Evolutionary conservation across 2,888 invertebrate species (phyloP).

Genomic region (Spicauda simplicius): DNA sequence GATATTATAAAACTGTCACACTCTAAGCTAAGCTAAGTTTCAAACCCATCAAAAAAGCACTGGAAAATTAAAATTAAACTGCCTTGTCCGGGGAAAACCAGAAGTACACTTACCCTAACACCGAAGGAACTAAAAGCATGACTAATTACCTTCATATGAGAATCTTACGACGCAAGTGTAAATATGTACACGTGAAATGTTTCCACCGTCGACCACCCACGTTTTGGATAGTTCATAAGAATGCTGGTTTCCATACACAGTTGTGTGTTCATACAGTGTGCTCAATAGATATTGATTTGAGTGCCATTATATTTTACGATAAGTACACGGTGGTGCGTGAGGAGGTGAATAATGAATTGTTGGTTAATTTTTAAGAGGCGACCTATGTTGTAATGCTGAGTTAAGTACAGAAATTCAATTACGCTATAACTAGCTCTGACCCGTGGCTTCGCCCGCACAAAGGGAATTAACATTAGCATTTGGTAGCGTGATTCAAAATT

Average conservation of each 20-base stretch:
- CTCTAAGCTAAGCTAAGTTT: no score
- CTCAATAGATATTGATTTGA: conserved; percentile 1
- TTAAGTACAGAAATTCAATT: no score
- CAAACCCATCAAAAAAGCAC: no score
- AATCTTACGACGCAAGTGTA: conserved; percentile 5
- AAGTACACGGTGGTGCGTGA: neutral
- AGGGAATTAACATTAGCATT: no score
- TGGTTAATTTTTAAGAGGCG: neutral
- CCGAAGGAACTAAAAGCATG: neutral
- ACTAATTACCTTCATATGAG: conserved; percentile 8
- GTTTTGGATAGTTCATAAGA: neutral
- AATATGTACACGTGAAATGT: conserved; percentile 17
- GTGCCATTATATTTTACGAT: conserved; percentile 3
- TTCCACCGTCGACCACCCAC: conserved; percentile 23
- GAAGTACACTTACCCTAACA: neutral
- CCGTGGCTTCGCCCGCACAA: no score
- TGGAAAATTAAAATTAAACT: no score
- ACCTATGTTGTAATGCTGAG: no score
- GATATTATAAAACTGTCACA: no score
- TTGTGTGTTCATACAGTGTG: no score
- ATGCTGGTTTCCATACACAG: neutral
- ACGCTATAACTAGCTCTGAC: no score
- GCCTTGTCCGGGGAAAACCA: no score
- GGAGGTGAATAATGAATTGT: neutral
- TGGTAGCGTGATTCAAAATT: no score